Evolutionary conservation across 2,797 vertebrate species (phyloP), one percentile per base, ranked within the genome.

Genomic region (Antrozous pallidus): DNA sequence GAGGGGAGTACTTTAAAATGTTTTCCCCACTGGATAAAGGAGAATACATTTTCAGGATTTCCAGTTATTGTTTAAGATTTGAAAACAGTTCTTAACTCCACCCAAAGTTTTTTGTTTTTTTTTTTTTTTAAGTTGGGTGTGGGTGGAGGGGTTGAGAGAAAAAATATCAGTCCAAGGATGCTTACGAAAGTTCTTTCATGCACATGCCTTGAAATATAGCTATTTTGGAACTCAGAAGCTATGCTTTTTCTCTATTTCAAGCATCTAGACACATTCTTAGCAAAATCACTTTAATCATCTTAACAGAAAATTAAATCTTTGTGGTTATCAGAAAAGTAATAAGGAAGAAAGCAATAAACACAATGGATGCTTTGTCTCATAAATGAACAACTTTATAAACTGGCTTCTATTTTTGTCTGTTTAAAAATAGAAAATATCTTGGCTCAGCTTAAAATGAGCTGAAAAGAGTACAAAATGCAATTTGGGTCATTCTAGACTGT

Each of bases 31-130:
- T 97, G 88, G 85, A 94, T 97, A 86, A 91, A 95, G 93, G 86
- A 95, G 95, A 94, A 77, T 90, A 42, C 71, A 70, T 95, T 96
- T 96, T 96, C 97, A 96, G 97, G 97, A 98, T 94, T 96, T 96
- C 97, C 96, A 94, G 91, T 96, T 96, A 96, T 97, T 98, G 95
- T 90, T 92, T 92, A 88, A 95, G 87, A 97, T 97, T 97, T 95
- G 96, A 96, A 97, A 97, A 94, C 75, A 88, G 51, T 90, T 95
- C 90, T 88, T 91, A 80, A 88, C 93, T 92, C 97, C 95, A 96
- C 95, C 88, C 96, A 91, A 73, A 73, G 73, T 58, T 56, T 54
- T 40, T 92, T 42, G 67, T 42, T 80, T 81, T 67, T 67, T 20
- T 49, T 70, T 13, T 97, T 1, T 90, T 85, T 33, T 56, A 40